Evolutionary conservation across 2,113 vertebrate species (phyloP), one percentile per base, ranked within the genome.

Genomic region (Larimichthys polyactis): DNA sequence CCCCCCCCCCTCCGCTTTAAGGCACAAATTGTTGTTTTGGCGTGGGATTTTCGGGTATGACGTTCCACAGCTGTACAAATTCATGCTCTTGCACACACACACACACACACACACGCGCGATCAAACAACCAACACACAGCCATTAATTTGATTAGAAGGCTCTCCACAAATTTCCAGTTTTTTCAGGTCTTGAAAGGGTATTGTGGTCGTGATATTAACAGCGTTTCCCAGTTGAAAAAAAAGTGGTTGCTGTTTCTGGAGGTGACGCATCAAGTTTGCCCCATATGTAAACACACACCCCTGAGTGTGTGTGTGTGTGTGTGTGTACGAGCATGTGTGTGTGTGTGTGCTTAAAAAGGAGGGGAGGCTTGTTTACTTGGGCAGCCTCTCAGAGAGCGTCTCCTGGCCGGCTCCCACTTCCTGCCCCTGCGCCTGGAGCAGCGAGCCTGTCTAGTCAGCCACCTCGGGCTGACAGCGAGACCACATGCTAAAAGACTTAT

Each of bases 401-500:
- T 92, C 83, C 86, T 89, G 89, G 87, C 91, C 81, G 19, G 84
- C 84, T 85, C 83, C 85, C 84, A 90, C 90, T 94, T 95, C 93
- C 93, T 94, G 91, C 85, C 79, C 82, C 82, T 85, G 89, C 49
- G 86, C 84, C 81, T 88, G 88, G 74, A 90, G 90, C 83, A 82
- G 85, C 83, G 36, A 79, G 90, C 87, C 82, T 82, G 91, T 94
- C 91, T 94, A 91, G 92, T 92, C 91, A 90, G 89, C 90, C 91
- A 91, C 89, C 90, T 87, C 66, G 58, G 89, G 77, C 90, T 87
- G 86, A 94, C 92, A 88, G 75, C 36, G 71, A 86, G 83, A 87
- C 83, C 87, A 83, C 89, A 93, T 94, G 94, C 85, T 93, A 90
- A 85, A 94, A 92, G 92, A 93, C 91, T 94, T 93, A 93, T 89